Evolutionary conservation across 1,140 invertebrate genomes (phyloP), one percentile per base, ranked within the genome.

Genomic region (Pantala flavescens): DNA sequence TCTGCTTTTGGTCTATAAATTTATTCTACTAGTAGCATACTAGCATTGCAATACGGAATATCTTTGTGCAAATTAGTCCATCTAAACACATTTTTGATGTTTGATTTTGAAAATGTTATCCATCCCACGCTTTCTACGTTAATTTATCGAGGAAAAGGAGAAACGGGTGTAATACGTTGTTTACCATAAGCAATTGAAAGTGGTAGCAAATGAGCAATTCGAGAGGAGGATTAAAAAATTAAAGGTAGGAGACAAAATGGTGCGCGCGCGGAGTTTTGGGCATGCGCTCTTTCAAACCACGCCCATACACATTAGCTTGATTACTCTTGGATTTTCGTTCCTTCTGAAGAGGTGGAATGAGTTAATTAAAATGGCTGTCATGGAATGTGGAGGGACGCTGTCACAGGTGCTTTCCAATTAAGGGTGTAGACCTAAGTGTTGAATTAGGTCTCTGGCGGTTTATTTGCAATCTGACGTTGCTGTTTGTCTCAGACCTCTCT

Each of bases 341-440:
- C 49, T 63, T 14, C n/a, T 63, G 16, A 16, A 21, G n/a, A 63
- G 49, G 49, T 3, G 49, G 49, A 63, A 21, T 63, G 49, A 63
- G 49, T 63, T 63, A 63, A 63, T 63, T 63, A 63, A 63, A 63
- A 63, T 63, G 49, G 49, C 49, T 63, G 49, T 63, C 49, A 63
- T 63, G 49, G 49, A 63, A 63, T 63, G 49, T 63, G n/a, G 49
- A 63, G 49, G 49, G 49, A 63, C 49, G 49, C 49, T 63, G 49
- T 63, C 49, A 63, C 49, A 63, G 49, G n/a, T 63, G 49, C 49
- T 63, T 63, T 63, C 49, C 49, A 63, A 63, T 63, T 63, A 63
- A 63, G 49, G 14, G 49, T 63, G 49, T 63, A 63, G 14, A 21
- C 49, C 49, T 63, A 63, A 63, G 49, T 63, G 49, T 63, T 63